A percentile compares a stretch with the other conserved stretches of the same genome.
Conservation (phyloP, 2,888 invertebrate genomes). For the Seladonia tumulorum region DNA sequence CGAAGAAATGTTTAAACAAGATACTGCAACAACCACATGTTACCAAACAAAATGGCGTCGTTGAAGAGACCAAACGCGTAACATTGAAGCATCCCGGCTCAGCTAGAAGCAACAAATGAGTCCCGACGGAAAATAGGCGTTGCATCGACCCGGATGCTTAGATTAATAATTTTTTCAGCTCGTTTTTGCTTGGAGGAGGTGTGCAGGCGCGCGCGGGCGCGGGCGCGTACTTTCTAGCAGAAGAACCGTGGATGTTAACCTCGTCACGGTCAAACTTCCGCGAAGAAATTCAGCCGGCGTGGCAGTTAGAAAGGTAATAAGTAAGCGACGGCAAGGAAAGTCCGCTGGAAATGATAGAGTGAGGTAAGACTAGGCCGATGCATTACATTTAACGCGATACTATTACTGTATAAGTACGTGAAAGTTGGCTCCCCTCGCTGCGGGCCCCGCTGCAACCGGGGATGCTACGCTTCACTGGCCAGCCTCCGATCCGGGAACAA, state of each 20-base stretch:
- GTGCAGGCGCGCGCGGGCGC: neutral
- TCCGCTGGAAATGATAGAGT: conserved; percentile 71
- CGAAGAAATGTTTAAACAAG: neutral
- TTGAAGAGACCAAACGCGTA: neutral
- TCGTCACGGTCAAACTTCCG: conserved; percentile 74
- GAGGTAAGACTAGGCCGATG: conserved; percentile 74
- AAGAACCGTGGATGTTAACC: conserved; percentile 53
- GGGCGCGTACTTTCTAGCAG: conserved; percentile 28
- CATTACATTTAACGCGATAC: conserved; percentile 73
- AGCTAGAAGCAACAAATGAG: neutral
- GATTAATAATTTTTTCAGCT: neutral
- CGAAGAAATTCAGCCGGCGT: conserved; percentile 69
- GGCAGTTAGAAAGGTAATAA: conserved; percentile 71
- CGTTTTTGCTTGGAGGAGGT: neutral
- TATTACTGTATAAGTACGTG: conserved; percentile 70
- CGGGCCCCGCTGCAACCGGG: neutral
- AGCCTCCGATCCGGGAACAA: conserved; percentile 3
- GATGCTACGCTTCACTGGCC: conserved; percentile 37
- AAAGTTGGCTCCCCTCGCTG: conserved; percentile 62
- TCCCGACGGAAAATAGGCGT: neutral
- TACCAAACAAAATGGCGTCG: neutral
- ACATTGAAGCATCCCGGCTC: too few relatives aligned
- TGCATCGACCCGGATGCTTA: neutral
- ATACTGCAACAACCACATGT: neutral
- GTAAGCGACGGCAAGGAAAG: conserved; percentile 71